A percentile compares a stretch with the other conserved stretches of the same genome.
phyloP scores from a whole-genome alignment of 2,888 invertebrate genomes.

The Apamea sordens region DNA sequence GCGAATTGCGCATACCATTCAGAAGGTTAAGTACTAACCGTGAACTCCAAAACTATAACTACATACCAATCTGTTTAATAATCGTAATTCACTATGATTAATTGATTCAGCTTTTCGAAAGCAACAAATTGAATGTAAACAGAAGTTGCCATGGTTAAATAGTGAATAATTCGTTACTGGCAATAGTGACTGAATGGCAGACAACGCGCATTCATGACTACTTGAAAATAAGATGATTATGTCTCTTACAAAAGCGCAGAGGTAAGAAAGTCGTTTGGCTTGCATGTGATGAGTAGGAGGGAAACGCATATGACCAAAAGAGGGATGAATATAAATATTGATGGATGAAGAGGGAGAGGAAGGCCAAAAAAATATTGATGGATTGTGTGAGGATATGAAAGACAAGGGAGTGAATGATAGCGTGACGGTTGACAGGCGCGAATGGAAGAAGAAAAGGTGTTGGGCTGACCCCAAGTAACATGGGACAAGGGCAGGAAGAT shows the following conservation, averaged over 20 bases:
- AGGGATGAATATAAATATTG: background rate
- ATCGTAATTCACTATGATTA: slow-evolving; percentile 25
- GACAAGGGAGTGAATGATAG: background rate
- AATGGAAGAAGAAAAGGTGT: background rate
- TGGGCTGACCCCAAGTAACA: background rate
- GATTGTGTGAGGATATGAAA: background rate
- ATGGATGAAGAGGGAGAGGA: background rate
- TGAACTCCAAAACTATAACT: slow-evolving; percentile 35
- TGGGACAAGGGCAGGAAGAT: background rate
- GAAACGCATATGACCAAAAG: background rate
- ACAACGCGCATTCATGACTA: background rate
- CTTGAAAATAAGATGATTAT: background rate
- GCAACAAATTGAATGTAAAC: slow-evolving; percentile 9
- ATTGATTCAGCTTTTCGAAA: slow-evolving; percentile 24
- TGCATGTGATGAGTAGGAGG: background rate
- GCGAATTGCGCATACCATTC: slow-evolving; percentile 8
- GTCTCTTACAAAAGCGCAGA: background rate
- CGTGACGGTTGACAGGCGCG: background rate
- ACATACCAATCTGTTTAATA: slow-evolving; percentile 7
- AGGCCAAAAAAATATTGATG: background rate
- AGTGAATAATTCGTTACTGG: background rate
- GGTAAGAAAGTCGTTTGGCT: background rate
- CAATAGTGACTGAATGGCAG: background rate
- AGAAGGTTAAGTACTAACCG: slow-evolving; percentile 37
- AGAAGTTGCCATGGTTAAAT: background rate